phyloP scores from a whole-genome alignment of 2,113 vertebrate species.

The Romanogobio albipinnatus region DNA sequence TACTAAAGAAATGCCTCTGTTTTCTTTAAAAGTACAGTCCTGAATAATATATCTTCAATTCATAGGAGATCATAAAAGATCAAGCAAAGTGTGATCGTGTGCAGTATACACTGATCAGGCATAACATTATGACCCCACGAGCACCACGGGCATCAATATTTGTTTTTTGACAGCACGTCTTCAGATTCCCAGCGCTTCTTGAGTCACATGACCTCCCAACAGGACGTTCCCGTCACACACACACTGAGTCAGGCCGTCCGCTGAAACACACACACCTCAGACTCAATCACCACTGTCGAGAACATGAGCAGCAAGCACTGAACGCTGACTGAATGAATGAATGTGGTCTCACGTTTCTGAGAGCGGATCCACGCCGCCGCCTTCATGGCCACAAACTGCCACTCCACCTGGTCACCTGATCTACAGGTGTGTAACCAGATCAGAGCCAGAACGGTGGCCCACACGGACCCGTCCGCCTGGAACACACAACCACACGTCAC shows the following conservation, averaged over 20 bases:
- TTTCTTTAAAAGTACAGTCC: too few species aligned
- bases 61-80: too few species aligned
- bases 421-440: slow-evolving; percentile 79
- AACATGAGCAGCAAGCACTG: not conserved
- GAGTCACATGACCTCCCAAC: slow-evolving; percentile 50
- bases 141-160: not conserved
- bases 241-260: slow-evolving; percentile 37
- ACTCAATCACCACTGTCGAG: not conserved
- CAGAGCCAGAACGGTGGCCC: slow-evolving; percentile 82
- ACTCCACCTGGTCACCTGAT: slow-evolving; percentile 68
- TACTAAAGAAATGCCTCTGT: too few species aligned
- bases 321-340: not conserved
- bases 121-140: too few species aligned
- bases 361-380: slow-evolving; percentile 73
- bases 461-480: slow-evolving; percentile 69
- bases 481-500: slow-evolving; percentile 43
- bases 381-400: slow-evolving; percentile 78
- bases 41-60: too few species aligned
- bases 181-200: slow-evolving; percentile 45
- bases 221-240: slow-evolving; percentile 42
- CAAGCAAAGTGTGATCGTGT: too few species aligned
- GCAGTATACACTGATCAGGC: too few species aligned
- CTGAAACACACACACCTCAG: slow-evolving; percentile 45
- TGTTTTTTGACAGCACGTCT: not conserved
- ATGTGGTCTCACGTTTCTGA: slow-evolving; percentile 66